Evolutionary conservation across 2,113 vertebrate species (phyloP).

Genomic region (Chroicocephalus ridibundus): DNA sequence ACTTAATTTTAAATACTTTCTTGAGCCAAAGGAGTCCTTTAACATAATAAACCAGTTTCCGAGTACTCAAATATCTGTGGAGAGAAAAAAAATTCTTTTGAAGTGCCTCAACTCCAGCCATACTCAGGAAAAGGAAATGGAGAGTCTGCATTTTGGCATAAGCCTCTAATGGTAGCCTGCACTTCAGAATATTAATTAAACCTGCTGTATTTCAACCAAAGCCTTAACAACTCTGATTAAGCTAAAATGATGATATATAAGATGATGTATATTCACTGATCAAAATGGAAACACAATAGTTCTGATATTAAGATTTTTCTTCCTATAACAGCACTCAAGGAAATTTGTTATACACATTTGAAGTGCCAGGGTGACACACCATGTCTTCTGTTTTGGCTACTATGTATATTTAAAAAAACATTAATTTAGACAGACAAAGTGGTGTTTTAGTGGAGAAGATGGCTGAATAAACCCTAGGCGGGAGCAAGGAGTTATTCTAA

Average conservation of each 20-base stretch:
- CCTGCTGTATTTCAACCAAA: neutral
- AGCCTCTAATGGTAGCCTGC: neutral
- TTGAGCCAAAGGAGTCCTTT: neutral
- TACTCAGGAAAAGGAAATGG: neutral
- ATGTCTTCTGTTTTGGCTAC: neutral
- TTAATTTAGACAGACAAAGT: neutral
- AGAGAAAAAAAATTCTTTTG: neutral
- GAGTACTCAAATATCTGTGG: neutral
- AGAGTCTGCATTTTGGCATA: neutral
- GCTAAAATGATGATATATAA: neutral
- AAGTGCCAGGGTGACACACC: neutral
- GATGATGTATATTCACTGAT: neutral
- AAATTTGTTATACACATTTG: neutral
- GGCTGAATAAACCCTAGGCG: neutral
- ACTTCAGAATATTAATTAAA: neutral
- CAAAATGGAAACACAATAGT: neutral
- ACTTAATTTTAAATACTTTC: neutral
- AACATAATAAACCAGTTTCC: neutral
- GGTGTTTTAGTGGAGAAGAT: neutral
- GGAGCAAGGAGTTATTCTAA: neutral
- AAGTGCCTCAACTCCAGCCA: neutral
- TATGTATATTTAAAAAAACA: neutral
- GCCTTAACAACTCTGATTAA: neutral
- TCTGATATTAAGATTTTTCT: neutral
- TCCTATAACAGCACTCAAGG: neutral